A percentile compares a stretch with the other conserved stretches of the same genome.
Evolutionary conservation across 2,888 invertebrate species (phyloP).

Genomic region (Eupsilia transversa): DNA sequence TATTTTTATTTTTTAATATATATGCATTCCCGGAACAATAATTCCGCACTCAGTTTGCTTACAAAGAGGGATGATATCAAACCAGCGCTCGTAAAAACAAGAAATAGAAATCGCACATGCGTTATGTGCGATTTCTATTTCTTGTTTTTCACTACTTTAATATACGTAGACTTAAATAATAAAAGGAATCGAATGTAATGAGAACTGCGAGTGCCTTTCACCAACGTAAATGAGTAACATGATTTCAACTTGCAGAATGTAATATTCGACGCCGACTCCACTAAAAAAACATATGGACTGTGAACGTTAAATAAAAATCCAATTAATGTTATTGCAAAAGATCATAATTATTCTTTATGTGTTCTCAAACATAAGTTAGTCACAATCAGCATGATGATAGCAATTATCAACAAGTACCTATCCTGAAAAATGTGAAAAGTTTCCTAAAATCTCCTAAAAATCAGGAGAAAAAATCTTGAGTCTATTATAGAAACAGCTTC

Average conservation of each 20-base stretch:
- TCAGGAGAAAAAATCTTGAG: slow-evolving; percentile 36
- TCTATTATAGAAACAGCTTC: slow-evolving; percentile 55
- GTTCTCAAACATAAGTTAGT: neutral
- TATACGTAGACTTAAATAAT: neutral
- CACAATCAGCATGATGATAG: neutral
- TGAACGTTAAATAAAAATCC: neutral
- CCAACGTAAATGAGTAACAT: neutral
- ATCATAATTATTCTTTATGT: neutral
- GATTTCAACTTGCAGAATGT: neutral
- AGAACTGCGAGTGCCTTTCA: neutral
- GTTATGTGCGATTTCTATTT: neutral
- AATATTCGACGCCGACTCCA: neutral
- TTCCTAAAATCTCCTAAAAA: slow-evolving; percentile 26
- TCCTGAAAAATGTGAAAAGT: slow-evolving; percentile 1
- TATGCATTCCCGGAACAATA: neutral
- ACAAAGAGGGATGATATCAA: slow-evolving; percentile 9
- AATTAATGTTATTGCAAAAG: neutral
- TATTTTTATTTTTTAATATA: slow-evolving; percentile 7
- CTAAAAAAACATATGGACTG: neutral
- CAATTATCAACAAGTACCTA: neutral
- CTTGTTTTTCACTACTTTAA: neutral
- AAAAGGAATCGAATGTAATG: neutral
- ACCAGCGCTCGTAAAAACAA: neutral
- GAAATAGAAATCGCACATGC: too few species aligned
- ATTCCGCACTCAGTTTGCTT: neutral